Evolutionary conservation across 1,140 invertebrate genomes (phyloP).

Genomic region (Adelges cooleyi): DNA sequence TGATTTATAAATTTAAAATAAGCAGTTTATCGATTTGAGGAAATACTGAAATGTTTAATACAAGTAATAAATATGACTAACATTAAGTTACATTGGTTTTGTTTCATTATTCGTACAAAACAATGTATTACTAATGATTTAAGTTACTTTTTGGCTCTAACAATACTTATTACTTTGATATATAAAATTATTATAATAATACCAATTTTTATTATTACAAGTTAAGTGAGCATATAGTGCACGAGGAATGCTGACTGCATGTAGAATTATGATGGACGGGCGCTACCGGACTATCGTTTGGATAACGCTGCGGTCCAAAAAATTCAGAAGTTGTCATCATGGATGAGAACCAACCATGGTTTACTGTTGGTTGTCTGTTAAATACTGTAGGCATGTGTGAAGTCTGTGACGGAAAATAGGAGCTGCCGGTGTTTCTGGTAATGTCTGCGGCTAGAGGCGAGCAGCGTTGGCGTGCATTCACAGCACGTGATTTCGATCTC

Average conservation of each 20-base stretch:
- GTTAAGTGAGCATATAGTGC: conserved; percentile 45
- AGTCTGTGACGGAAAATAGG: conserved; percentile 5
- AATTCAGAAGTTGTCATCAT: conserved; percentile 36
- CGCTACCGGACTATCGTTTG: conserved; percentile 4
- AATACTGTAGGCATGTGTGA: conserved; percentile 31
- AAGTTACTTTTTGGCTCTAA: no score
- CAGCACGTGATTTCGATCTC: conserved; percentile 33
- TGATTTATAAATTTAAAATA: no score
- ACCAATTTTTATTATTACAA: no score
- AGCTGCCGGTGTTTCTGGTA: conserved; percentile 32
- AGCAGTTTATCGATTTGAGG: no score
- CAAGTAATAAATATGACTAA: no score
- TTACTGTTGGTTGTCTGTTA: conserved; percentile 33
- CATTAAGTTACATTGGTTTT: no score
- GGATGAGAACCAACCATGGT: conserved; percentile 37
- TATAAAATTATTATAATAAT: no score
- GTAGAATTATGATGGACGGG: conserved; percentile 32
- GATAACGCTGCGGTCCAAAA: conserved; percentile 26
- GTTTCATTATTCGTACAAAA: no score
- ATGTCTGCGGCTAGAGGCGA: conserved; percentile 31
- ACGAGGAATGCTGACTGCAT: conserved; percentile 41
- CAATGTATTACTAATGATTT: no score
- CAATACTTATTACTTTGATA: no score
- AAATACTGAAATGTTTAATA: no score
- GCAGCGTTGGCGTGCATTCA: conserved; percentile 16